Evolutionary conservation across 1,140 invertebrate species (phyloP), one percentile per base, ranked within the genome.

Genomic region (Ooceraea biroi): DNA sequence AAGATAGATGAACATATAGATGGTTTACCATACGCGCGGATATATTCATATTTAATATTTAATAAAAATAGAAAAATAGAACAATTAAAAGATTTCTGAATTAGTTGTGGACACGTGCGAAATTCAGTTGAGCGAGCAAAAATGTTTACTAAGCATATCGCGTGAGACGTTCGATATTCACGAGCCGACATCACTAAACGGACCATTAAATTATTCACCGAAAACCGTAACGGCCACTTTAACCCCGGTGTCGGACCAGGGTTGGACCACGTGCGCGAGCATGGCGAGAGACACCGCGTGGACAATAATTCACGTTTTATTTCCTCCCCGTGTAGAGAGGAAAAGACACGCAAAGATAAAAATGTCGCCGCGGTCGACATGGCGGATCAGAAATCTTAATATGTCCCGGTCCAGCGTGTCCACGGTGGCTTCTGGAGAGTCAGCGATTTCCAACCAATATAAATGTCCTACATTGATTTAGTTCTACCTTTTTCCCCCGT

Each of bases 381-480:
- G 86, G 58, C 78, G 84, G 89, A 93, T 91, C 91, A 91, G 92
- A 93, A 93, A 94, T 94, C 93, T 93, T 93, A 94, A 94, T 94
- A 94, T 93, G 92, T 91, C 87, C 89, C 66, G 86, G 87, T 88
- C 50, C 88, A 83, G 86, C 36, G 36, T 90, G 92, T 92, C 88
- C 90, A 73, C 89, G 76, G 69, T 84, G 77, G 77, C 66, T 82
- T 60, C 19, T 61, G n/a, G 82, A 68, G 82, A 87, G 93, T 94
- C 93, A 93, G 93, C 93, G 87, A 91, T 93, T 94, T 93, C 89
- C 88, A 88, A 83, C 92, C 93, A 93, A 94, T 94, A 94, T 94
- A 93, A 94, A 93, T 93, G 92, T 94, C 91, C 89, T 89, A 92
- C 90, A 91, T 93, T 93, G 93, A 93, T 94, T 94, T 94, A 93